phyloP scores from a whole-genome alignment of 2,888 invertebrate species.

The Uloborus plumipes region DNA sequence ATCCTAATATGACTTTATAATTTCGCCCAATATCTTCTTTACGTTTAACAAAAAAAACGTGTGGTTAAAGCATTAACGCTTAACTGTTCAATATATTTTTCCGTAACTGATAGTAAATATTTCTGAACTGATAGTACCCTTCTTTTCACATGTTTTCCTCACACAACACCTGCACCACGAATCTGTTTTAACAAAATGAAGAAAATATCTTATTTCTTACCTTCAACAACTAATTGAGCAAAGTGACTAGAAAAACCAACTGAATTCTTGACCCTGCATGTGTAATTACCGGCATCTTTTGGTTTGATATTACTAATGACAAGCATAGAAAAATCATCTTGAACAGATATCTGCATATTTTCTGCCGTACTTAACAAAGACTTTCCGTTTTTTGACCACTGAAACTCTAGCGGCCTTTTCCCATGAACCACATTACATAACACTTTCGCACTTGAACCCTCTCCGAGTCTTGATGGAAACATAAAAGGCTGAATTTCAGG shows the following conservation, averaged over 20 bases:
- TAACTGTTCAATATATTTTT: no score
- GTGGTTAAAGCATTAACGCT: no score
- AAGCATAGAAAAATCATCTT: constrained; percentile 60
- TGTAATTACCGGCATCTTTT: constrained; percentile 58
- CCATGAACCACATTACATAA: constrained; percentile 80
- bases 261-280: constrained; percentile 46
- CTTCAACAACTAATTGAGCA: constrained; percentile 38
- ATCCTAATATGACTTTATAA: no score
- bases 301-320: constrained; percentile 40
- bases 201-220: constrained; percentile 9
- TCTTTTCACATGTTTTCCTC: no score
- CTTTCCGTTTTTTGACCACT: constrained; percentile 49
- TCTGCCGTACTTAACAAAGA: not conserved
- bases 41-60: no score
- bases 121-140: no score
- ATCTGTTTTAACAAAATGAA: no score
- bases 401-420: constrained; percentile 34
- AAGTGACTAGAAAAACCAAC: constrained; percentile 24
- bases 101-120: no score
- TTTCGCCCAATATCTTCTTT: no score
- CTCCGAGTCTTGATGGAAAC: constrained; percentile 84
- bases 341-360: constrained; percentile 19
- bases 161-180: no score
- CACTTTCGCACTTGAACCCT: constrained; percentile 87
- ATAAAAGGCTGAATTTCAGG: constrained; percentile 82